Percentiles rank a stretch among this genome's conserved stretches.
These are phyloP conservation scores for Scelioninae gen. 1 DNA, from an alignment of 2,888 invertebrate genomes.

Conservation along the genomic window DNA sequence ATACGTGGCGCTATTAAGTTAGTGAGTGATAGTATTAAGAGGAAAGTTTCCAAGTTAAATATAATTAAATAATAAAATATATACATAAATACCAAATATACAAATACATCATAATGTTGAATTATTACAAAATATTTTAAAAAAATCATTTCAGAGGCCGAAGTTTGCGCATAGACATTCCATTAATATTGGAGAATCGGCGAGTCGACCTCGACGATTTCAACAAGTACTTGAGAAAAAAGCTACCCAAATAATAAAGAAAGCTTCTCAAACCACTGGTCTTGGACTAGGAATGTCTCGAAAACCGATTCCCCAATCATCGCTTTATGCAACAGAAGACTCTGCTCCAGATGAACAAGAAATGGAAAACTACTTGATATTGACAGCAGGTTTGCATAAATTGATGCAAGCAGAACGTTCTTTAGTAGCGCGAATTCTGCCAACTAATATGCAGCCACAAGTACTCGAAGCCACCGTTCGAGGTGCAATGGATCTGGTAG, in stretches of 20 bases:
- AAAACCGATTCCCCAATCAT: constrained; percentile 84
- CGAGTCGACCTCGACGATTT: constrained; percentile 90
- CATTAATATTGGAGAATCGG: constrained; percentile 87
- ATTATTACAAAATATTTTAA: background rate
- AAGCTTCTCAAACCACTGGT: constrained; percentile 93
- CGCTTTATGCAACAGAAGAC: constrained; percentile 77
- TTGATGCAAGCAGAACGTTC: constrained; percentile 95
- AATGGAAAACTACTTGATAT: constrained; percentile 92
- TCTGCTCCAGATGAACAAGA: constrained; percentile 89
- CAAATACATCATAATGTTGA: too few relatives aligned
- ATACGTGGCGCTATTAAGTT: too few relatives aligned
- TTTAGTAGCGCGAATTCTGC: constrained; percentile 93
- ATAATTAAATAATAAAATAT: too few relatives aligned
- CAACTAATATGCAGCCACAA: constrained; percentile 91
- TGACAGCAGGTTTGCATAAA: constrained; percentile 92
- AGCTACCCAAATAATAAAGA: constrained; percentile 92
- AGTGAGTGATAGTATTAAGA: too few relatives aligned
- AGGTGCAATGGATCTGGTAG: constrained; percentile 93
- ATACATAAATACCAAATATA: too few relatives aligned
- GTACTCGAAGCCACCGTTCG: constrained; percentile 93
- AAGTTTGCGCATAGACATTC: constrained; percentile 88
- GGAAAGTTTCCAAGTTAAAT: too few relatives aligned
- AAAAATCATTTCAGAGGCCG: constrained; percentile 85
- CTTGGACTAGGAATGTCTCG: constrained; percentile 88
- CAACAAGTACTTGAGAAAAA: constrained; percentile 90